phyloP scores from a whole-genome alignment of 1,140 invertebrate species.

The Gryon sp. region DNA sequence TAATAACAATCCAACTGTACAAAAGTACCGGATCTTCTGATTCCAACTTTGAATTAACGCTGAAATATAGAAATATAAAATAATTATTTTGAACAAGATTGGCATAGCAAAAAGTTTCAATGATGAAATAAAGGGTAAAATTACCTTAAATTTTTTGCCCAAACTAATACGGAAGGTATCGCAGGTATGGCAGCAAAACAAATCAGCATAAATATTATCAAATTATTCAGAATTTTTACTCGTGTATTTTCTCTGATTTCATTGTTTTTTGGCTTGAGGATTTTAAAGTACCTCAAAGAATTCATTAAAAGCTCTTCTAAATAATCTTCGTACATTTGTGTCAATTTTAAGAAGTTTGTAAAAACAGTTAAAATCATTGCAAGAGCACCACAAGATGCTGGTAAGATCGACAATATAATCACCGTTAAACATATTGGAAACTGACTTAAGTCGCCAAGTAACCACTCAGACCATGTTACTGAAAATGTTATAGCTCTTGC shows the following conservation, averaged over 20 bases:
- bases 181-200: conserved; percentile 72
- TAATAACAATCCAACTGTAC: conserved; percentile 71
- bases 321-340: conserved; percentile 81
- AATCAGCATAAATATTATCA: conserved; percentile 74
- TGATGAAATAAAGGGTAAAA: not conserved
- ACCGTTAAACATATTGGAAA: conserved; percentile 78
- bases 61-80: conserved; percentile 25
- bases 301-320: conserved; percentile 82
- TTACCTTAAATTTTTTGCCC: conserved; percentile 79
- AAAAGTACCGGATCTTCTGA: conserved; percentile 74
- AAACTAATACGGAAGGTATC: conserved; percentile 76
- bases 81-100: conserved; percentile 1
- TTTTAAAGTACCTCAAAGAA: conserved; percentile 62
- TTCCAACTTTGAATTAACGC: conserved; percentile 69
- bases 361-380: conserved; percentile 77
- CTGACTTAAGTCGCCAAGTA: conserved; percentile 79
- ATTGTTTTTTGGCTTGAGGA: conserved; percentile 52
- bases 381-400: conserved; percentile 81
- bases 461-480: conserved; percentile 80
- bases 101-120: conserved; percentile 13
- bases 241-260: conserved; percentile 49
- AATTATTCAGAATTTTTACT: conserved; percentile 72
- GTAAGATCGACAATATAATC: conserved; percentile 77
- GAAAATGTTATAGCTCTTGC: conserved; percentile 79
- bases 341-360: conserved; percentile 54